Base-by-base conservation (phyloP, 2,888 invertebrate species). In the Chromoteleia sp. region DNA sequence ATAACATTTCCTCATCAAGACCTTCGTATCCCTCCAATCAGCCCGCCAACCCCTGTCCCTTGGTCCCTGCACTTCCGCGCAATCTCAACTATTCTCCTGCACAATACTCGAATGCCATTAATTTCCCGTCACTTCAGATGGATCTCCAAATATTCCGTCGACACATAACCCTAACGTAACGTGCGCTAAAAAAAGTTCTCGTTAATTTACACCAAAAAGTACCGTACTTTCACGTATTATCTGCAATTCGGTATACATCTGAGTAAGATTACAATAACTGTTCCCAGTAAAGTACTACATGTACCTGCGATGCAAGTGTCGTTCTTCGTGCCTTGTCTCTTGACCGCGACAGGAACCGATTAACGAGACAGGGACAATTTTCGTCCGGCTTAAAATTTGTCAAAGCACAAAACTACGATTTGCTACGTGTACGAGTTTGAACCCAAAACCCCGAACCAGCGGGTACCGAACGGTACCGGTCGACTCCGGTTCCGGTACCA, bases 281-380 rank as follows among this genome's bases (percentile, higher is more conserved):
- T 2, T 10, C 41, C 7, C 1, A 3, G 12, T 12, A 5, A 29
- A 25, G 2, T 7, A n/a, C n/a, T n/a, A n/a, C n/a, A 15, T 12
- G 29, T 19, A 15, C 39, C 25, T 25, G 25, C 25, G 3, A 25
- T 25, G 25, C 25, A 43, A 61, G 29, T 43, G 25, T 29, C 45
- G 87, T 83, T 87, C 86, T 86, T 87, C 17, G 15, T 17, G 17
- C 43, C 17, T 43, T 7, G 15, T 3, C 17, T 15, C 8, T 43
- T 43, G 14, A 43, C 43, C 43, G 43, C 43, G 43, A 43, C 43
- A 8, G 14, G 17, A 43, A 43, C 43, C 43, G 43, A 17, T 43
- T 43, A 25, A 25, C 25, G 6, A 25, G 29, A 30, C 48, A 30
- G 15, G 15, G 56, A 29, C 61, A 12, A 17, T 33, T 58, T 41